Base-by-base conservation (phyloP, 2,888 invertebrate species). In the Halocaridina rubra region DNA sequence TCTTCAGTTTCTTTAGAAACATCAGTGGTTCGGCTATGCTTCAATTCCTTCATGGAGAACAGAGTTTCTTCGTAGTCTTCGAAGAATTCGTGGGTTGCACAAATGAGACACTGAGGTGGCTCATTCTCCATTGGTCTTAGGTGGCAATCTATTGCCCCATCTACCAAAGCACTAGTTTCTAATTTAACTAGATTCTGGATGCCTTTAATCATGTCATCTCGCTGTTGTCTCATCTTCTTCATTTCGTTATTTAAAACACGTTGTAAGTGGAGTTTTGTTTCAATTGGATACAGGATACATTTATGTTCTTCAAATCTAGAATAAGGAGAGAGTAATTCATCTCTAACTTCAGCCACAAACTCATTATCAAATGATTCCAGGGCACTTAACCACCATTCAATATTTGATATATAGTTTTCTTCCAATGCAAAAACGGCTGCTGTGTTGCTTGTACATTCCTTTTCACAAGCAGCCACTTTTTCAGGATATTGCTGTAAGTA, bases 91-190 rank as follows among this genome's bases (percentile, higher is more conserved):
- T 92, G 90, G 30, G 90, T 90, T 59, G 89, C 89, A 88, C 92
- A 92, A 69, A 91, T 90, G 1, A 89, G 89, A 88, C 92, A 92
- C 74, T 81, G 80, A 10, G 77, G 77, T 16, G 84, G 77, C 5
- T 86, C 72, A 0, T 90, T 80, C 27, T 84, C 89, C 22, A 71
- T 57, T 0, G 86, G 78, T 8, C 93, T 90, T 71, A 94, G 90
- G 90, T 94, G 94, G 89, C 94, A 94, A 81, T 92, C 91, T 29
- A 92, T 92, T 0, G 93, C 93, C 74, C 90, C 88, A 78, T 91
- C 90, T 27, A 93, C 91, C 27, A 93, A 89, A 5, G 90, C 88
- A 5, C 85, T 88, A 0, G 90, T 89, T 5, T 91, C 90, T 0
- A 89, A 88, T 2, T 87, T 88, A 64, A 89, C 88, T 64, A 92